A percentile compares a stretch with the other conserved stretches of the same genome.
Evolutionary conservation across 2,888 invertebrate genomes (phyloP).

Genomic region (Onthophagus sagittarius): DNA sequence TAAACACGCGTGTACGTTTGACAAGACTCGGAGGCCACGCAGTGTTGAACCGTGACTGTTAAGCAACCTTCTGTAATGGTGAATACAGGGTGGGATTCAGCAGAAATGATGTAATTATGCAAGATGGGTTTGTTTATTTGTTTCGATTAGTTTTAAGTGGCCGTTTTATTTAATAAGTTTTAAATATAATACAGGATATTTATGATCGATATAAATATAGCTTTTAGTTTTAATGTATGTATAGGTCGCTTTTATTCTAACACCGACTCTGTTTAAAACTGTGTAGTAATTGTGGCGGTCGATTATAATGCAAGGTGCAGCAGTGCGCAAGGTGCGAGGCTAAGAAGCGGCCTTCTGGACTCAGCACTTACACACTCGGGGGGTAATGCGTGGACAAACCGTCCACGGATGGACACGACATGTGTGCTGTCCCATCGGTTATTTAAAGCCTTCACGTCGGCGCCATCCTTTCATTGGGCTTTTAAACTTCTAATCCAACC

Average conservation of each 20-base stretch:
- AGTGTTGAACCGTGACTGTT: background rate
- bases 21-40: slow-evolving; percentile 3
- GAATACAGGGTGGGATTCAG: background rate
- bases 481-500: background rate
- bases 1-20: slow-evolving; percentile 17
- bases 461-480: background rate
- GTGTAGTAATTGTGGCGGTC: slow-evolving; percentile 19
- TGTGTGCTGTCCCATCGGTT: background rate
- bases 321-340: slow-evolving; percentile 28
- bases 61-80: background rate
- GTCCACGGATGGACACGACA: background rate
- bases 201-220: no score
- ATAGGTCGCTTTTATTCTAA: slow-evolving; percentile 23
- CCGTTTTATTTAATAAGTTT: no score
- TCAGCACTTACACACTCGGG: background rate
- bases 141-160: background rate
- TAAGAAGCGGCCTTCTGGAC: background rate
- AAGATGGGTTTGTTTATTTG: background rate
- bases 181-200: no score
- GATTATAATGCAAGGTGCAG: slow-evolving; percentile 31
- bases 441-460: background rate
- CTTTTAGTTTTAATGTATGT: slow-evolving; percentile 13
- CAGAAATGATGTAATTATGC: background rate
- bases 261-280: slow-evolving; percentile 12
- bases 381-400: background rate